Conservation (phyloP, 1,140 invertebrate genomes). For the Ruditapes philippinarum region DNA sequence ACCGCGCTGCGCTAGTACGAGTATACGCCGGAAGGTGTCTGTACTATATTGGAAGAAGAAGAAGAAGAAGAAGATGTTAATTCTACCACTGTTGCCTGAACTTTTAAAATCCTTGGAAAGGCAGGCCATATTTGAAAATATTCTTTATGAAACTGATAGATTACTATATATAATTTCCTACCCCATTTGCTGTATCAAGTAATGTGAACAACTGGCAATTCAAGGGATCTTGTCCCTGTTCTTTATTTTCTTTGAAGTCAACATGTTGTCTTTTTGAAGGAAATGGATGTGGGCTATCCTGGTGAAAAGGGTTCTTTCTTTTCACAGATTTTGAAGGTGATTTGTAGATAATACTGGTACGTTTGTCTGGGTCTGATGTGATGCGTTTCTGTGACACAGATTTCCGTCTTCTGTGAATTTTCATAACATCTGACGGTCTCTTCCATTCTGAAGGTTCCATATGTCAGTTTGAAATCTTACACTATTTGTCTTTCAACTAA, state of each 20-base stretch:
- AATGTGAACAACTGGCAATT: constrained; percentile 42
- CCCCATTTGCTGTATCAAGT: constrained; percentile 30
- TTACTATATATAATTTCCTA: too few relatives aligned
- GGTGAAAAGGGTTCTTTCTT: constrained; percentile 58
- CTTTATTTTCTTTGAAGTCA: constrained; percentile 4
- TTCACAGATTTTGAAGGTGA: constrained; percentile 59
- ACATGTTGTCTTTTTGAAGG: constrained; percentile 13
- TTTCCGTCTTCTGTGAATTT: constrained; percentile 50
- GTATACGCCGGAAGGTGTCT: too few relatives aligned
- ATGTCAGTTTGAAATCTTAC: too few relatives aligned
- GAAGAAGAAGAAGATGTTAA: too few relatives aligned
- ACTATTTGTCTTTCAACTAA: too few relatives aligned
- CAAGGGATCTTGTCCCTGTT: not conserved
- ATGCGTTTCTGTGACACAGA: constrained; percentile 61
- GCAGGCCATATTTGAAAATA: too few relatives aligned
- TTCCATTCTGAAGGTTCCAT: constrained; percentile 56
- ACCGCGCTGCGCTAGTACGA: too few relatives aligned
- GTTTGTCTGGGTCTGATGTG: constrained; percentile 49
- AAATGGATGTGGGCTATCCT: constrained; percentile 54
- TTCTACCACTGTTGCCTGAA: too few relatives aligned
- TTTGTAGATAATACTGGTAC: constrained; percentile 62
- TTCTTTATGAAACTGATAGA: too few relatives aligned
- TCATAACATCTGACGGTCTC: constrained; percentile 64
- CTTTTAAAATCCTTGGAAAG: too few relatives aligned
- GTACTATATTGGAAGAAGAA: too few relatives aligned